Base-by-base conservation (phyloP, 2,113 vertebrate species). In the Xyrauchen texanus region DNA sequence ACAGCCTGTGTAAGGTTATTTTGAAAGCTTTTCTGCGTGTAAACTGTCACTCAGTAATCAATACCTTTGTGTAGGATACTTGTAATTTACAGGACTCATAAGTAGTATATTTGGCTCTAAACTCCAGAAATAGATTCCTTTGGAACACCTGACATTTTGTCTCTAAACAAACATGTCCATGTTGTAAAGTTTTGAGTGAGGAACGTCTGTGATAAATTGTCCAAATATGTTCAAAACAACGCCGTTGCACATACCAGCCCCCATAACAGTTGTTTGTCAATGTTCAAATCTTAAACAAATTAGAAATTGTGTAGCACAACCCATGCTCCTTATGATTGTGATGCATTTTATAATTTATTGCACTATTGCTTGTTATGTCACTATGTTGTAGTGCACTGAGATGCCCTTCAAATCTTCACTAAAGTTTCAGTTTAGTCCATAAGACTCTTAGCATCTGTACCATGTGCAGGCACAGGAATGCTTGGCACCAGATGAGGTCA, bases 1-100 rank as follows among this genome's bases (percentile, higher is more conserved):
- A 81, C 52, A 62, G 46, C 63, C 34, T 61, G 75, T 71, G 49
- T 78, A 69, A 81, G 52, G 69, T 70, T 79, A 78, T 84, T 84
- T 84, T 84, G 79, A 78, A 81, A 53, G 58, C 21, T 34, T 34
- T 34, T 34, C 21, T 34, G 21, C 21, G 9, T 66, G 44, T 71
- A 78, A 84, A 84, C 82, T 58, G 79, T 61, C 79, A 15, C 60
- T 78, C 10, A 13, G 53, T 83, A 69, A 84, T 81, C 73, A 47
- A 84, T 81, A 76, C 21, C 21, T 34, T 34, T 34, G 21, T 34
- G 3, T 34, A 34, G 3, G 21, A 34, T 34, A 34, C 21, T 34
- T 34, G 21, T 34, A 34, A 34, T 34, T 34, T 80, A 69, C 82
- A 83, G 71, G 67, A 68, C 47, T 16, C 46, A 15, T 9, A 7